Percentiles rank a stretch among this genome's conserved stretches.
Conservation (phyloP, 1,140 invertebrate genomes). For the Pogonus chalceus region DNA sequence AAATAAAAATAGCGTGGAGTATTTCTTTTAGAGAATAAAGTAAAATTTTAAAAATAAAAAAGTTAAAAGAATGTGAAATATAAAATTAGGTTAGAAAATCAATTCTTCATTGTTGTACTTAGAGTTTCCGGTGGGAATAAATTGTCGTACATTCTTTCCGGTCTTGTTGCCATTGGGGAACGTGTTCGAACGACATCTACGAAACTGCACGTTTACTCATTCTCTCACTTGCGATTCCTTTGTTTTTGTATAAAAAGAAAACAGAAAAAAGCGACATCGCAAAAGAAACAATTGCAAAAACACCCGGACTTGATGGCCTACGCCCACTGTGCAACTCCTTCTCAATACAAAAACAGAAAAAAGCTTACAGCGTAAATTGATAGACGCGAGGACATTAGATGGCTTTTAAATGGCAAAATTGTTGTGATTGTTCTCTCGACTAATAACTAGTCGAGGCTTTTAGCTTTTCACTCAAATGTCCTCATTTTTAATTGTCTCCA, state of each 20-base stretch:
- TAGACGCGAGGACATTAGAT: no score
- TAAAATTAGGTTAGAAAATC: neutral
- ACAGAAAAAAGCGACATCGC: neutral
- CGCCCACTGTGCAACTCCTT: neutral
- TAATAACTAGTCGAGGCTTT: no score
- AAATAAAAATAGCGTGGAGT: neutral
- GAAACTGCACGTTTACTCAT: neutral
- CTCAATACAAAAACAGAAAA: neutral
- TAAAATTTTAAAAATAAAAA: neutral
- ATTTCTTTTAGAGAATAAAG: neutral
- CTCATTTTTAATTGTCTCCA: no score
- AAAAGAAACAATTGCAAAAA: constrained; percentile 2
- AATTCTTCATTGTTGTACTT: neutral
- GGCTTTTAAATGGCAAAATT: no score
- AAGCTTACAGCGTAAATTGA: no score
- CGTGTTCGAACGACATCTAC: neutral
- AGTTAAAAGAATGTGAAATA: neutral
- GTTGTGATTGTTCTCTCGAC: no score
- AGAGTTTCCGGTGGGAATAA: neutral
- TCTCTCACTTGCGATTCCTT: neutral
- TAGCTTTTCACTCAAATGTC: no score
- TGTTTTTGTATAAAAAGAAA: neutral
- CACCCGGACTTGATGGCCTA: neutral
- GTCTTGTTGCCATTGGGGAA: neutral
- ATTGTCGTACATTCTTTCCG: neutral